Base-by-base conservation (phyloP, 2,113 vertebrate genomes). In the Platycercus adscitus region DNA sequence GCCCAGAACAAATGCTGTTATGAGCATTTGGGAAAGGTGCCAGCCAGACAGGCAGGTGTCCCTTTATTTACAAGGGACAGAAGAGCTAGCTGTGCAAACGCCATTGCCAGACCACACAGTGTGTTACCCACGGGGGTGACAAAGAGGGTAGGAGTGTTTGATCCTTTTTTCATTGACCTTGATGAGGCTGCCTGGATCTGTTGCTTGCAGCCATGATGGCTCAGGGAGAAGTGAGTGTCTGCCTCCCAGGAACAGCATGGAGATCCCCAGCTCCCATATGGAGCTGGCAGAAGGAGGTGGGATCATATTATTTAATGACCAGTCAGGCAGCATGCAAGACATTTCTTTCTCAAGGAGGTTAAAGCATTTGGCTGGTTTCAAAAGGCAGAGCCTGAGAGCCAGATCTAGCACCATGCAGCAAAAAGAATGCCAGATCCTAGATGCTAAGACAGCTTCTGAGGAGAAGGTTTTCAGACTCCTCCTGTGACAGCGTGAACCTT, bases 191-290 rank as follows among this genome's bases (percentile, higher is more conserved):
- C 23, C 6, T 0, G 3, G 43, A 3, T 29, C 19, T 29, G 28
- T 23, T 6, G 5, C 12, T 24, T 0, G 1, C 58, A 81, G 44
- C 33, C 88, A 41, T 7, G 6, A 35, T 8, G 6, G 50, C 13
- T 60, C 4, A 2, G 5, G 17, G n/a, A 8, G 10, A 24, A 11
- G 7, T 0, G 3, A 64, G 43, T 10, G 23, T 71, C 64, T 93
- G 29, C 58, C 58, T 83, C 41, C 14, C 46, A 41, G 28, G 15
- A 76, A 13, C 0, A 0, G 13, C 28, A 20, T 0, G 0, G 60
- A 53, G 55, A 53, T 63, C 9, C 7, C 7, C 9, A 25, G 13
- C 11, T 91, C 39, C 44, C 24, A 28, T 25, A 5, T 1, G 1
- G 71, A 72, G 33, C 63, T 72, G 39, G 29, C 18, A 21, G 37